A percentile compares a stretch with the other conserved stretches of the same genome.
phyloP scores from a whole-genome alignment of 2,797 vertebrate species.

The Halcyon chelicuti region DNA sequence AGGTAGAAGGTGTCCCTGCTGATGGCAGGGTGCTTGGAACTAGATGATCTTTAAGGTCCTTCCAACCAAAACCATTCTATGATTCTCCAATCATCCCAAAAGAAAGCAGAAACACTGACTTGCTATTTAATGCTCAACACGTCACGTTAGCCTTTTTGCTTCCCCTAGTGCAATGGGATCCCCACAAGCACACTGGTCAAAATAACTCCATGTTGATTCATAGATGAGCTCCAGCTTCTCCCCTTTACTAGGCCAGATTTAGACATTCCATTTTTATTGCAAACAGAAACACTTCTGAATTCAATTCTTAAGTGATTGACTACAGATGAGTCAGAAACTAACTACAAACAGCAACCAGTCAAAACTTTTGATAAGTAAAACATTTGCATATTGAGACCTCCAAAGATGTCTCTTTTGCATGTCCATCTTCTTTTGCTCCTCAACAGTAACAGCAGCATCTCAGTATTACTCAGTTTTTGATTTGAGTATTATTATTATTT shows the following conservation, averaged over 20 bases:
- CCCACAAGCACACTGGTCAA: accelerated
- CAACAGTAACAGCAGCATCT: neutral
- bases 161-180: neutral
- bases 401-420: neutral
- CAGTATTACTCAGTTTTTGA: neutral
- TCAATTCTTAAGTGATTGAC: neutral
- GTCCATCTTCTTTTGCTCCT: neutral
- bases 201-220: neutral
- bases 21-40: too few relatives aligned
- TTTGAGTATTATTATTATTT: too few relatives aligned
- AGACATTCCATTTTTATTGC: neutral
- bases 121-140: neutral
- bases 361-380: neutral
- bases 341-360: neutral
- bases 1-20: too few relatives aligned
- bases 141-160: neutral
- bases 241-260: neutral
- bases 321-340: neutral
- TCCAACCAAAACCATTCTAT: too few relatives aligned
- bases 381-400: neutral
- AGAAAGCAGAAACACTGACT: neutral
- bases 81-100: neutral
- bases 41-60: too few relatives aligned
- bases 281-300: neutral
- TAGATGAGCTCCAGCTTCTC: neutral